Evolutionary conservation across 2,113 vertebrate species (phyloP).

Genomic region (Hystrix cristata): DNA sequence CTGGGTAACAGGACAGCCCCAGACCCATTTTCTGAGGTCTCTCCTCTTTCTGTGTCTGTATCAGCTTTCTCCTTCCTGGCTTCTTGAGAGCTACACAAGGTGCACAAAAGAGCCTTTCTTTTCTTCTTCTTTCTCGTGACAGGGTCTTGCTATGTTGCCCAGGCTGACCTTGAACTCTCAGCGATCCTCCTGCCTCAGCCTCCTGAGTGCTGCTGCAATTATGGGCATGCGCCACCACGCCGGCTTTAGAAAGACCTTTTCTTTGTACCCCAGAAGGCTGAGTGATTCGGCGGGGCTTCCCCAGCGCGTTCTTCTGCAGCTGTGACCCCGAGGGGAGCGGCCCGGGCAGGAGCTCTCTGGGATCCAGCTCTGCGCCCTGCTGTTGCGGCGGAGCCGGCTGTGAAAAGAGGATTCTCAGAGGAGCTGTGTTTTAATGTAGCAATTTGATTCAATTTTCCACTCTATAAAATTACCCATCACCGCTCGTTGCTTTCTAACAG

Average conservation of each 20-base stretch:
- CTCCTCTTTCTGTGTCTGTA: background rate
- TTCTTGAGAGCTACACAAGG: background rate
- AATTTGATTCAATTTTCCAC: slow-evolving; percentile 99
- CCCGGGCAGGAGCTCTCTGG: slow-evolving; percentile 28
- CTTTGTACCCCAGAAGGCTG: background rate
- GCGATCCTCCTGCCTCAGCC: background rate
- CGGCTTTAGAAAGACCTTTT: background rate
- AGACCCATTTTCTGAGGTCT: background rate
- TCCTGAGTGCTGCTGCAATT: background rate
- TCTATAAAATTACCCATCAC: slow-evolving; percentile 98
- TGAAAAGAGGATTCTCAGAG: slow-evolving; percentile 88
- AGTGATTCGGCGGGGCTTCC: slow-evolving; percentile 12
- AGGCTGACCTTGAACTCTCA: background rate
- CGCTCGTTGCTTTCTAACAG: slow-evolving; percentile 92
- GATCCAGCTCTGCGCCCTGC: slow-evolving; percentile 77
- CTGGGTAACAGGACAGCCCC: background rate
- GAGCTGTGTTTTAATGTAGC: slow-evolving; percentile 95
- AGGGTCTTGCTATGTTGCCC: background rate
- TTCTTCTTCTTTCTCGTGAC: background rate
- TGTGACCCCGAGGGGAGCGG: background rate
- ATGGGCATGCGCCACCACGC: background rate
- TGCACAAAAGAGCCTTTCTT: background rate
- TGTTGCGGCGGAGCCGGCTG: slow-evolving; percentile 82
- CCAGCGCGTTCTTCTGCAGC: background rate
- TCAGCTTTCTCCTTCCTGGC: background rate